Percentiles rank a stretch among this genome's conserved stretches.
Conservation (phyloP, 2,888 invertebrate genomes). For the Elaeidobius kamerunicus region DNA sequence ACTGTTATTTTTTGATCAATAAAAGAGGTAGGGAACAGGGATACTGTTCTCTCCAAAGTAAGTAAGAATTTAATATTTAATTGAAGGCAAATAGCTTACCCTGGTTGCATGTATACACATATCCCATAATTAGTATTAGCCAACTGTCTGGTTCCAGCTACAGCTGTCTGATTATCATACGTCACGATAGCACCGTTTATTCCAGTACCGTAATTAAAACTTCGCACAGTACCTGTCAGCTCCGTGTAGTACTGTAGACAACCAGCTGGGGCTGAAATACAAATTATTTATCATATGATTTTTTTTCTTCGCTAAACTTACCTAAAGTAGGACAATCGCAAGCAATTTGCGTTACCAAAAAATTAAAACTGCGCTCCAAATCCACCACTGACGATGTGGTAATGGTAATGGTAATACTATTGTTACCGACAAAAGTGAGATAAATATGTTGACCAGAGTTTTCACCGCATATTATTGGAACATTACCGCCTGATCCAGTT, state of each 20-base stretch:
- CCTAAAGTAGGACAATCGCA: constrained; percentile 69
- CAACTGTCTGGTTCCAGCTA: constrained; percentile 65
- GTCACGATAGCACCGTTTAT: constrained; percentile 28
- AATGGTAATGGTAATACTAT: constrained; percentile 65
- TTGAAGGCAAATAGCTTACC: constrained; percentile 10
- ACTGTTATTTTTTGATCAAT: no score
- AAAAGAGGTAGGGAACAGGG: no score
- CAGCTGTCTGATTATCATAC: constrained; percentile 26
- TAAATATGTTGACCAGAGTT: constrained; percentile 78
- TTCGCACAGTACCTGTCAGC: constrained; percentile 60
- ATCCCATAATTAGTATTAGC: constrained; percentile 73
- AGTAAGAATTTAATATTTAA: no score
- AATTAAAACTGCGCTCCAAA: constrained; percentile 70
- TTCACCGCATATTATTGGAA: constrained; percentile 79
- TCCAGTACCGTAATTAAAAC: constrained; percentile 73
- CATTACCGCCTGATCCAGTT: constrained; percentile 64
- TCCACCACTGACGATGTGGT: constrained; percentile 60
- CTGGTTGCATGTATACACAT: constrained; percentile 61
- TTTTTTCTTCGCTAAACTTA: no score
- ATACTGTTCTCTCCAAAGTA: no score
- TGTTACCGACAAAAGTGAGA: constrained; percentile 67
- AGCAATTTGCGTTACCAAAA: constrained; percentile 68
- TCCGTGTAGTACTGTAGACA: constrained; percentile 74
- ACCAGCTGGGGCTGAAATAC: constrained; percentile 67
- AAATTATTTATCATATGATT: background rate